Percentiles rank a stretch among this genome's conserved stretches.
These are phyloP conservation scores for Ictalurus furcatus DNA, from an alignment of 2,113 vertebrate species.

Conservation along the genomic window DNA sequence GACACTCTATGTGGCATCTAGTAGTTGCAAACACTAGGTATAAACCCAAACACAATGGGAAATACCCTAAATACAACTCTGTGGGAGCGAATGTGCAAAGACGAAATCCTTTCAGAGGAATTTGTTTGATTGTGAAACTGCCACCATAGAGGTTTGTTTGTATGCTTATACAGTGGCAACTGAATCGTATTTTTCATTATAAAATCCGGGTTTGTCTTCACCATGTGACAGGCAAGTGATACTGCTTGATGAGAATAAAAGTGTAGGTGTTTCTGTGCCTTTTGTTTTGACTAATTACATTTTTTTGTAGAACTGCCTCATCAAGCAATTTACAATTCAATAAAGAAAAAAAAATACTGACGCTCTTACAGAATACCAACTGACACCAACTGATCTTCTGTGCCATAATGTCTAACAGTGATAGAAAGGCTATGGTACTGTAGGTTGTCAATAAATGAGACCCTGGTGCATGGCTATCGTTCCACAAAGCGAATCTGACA, in stretches of 20 bases:
- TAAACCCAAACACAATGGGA: neutral
- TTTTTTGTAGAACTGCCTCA: neutral
- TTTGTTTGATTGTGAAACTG: neutral
- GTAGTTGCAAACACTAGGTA: neutral
- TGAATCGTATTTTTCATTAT: neutral
- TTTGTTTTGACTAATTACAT: neutral
- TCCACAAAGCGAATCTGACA: neutral
- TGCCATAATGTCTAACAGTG: neutral
- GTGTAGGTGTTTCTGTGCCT: neutral
- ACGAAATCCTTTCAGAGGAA: neutral
- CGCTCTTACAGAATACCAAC: neutral
- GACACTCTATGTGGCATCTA: neutral
- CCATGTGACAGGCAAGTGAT: neutral
- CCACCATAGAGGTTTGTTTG: neutral
- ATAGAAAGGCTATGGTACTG: neutral
- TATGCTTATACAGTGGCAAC: neutral
- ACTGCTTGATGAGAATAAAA: neutral
- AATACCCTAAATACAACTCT: neutral
- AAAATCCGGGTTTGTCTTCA: neutral
- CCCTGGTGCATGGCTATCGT: neutral
- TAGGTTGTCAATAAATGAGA: neutral
- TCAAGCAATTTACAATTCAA: neutral
- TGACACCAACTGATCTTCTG: neutral
- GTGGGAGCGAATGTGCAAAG: neutral
- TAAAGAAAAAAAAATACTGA: neutral